These are phyloP conservation scores for Alosa alosa DNA, from an alignment of 2,113 vertebrate species.

Conservation along the genomic window DNA sequence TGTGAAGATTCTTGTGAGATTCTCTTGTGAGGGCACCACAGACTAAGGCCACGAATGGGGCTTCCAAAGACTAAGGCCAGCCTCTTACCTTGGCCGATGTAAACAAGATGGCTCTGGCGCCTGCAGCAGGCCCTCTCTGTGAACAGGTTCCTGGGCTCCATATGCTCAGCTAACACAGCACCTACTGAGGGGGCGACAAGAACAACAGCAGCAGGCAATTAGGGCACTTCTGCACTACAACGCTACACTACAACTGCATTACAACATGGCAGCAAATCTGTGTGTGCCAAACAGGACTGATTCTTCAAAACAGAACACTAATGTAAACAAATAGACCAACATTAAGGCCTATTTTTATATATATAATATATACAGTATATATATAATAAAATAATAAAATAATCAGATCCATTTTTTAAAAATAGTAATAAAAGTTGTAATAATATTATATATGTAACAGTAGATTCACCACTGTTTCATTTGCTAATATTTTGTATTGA, in stretches of 20 bases:
- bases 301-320: background rate
- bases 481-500: background rate
- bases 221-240: background rate
- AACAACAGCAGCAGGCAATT: slow-evolving; percentile 5
- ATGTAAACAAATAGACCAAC: background rate
- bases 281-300: background rate
- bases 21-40: no score
- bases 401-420: no score
- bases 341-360: background rate
- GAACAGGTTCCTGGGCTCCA: slow-evolving; percentile 64
- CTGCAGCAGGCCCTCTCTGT: slow-evolving; percentile 73
- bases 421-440: background rate
- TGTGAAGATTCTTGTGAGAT: no score
- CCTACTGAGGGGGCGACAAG: slow-evolving; percentile 50
- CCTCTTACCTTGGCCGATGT: slow-evolving; percentile 67
- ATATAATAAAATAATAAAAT: background rate
- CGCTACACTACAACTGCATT: background rate
- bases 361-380: no score
- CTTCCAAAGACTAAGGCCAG: background rate
- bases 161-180: slow-evolving; percentile 45
- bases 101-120: slow-evolving; percentile 70
- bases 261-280: background rate
- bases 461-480: background rate
- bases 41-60: background rate
- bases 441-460: background rate